Evolutionary conservation across 2,888 invertebrate genomes (phyloP), one percentile per base, ranked within the genome.

Genomic region (Bombylius major): DNA sequence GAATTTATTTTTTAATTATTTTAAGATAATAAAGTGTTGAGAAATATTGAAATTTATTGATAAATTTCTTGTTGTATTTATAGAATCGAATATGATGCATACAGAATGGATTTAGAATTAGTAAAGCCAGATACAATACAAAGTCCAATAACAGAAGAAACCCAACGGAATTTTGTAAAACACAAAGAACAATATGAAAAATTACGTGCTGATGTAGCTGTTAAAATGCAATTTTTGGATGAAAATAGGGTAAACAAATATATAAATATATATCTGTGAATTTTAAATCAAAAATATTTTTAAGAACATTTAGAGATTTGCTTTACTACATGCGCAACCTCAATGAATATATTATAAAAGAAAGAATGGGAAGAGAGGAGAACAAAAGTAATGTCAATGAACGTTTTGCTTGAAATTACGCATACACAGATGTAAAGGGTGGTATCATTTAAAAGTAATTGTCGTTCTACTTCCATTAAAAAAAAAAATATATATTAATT

Each of bases 71-170:
- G 7, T 33, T 39, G 14, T 14, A 45, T 62, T 67, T 39, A 14
- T 71, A 88, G 95, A 73, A 85, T 98, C 73, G 97, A 98, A 74
- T 98, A 92, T 74, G 98, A 99, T 79, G 98, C 98, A 51, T 96
- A 97, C 75, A 86, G 97, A 69, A 87, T 89, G 70, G 98, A 98
- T 77, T 77, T 96, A 67, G 95, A 96, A 72, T 80, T 86, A 55
- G 77, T 90, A 65, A 83, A 87, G 59, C 82, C 84, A 58, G 72
- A 73, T 59, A 49, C 69, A 57, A 65, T 71, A 45, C 70, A 69
- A 56, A 79, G 79, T 61, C 80, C 81, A 50, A 80, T 83, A 39
- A 76, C 89, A 36, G 90, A 90, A 67, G 87, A 90, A 65, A 83
- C 92, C 34, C 87, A 90, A 68, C 78, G 82, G 60, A 86, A 84